A percentile compares a stretch with the other conserved stretches of the same genome.
Evolutionary conservation across 1,140 invertebrate species (phyloP).

Genomic region (Drosophila pseudoobscura): DNA sequence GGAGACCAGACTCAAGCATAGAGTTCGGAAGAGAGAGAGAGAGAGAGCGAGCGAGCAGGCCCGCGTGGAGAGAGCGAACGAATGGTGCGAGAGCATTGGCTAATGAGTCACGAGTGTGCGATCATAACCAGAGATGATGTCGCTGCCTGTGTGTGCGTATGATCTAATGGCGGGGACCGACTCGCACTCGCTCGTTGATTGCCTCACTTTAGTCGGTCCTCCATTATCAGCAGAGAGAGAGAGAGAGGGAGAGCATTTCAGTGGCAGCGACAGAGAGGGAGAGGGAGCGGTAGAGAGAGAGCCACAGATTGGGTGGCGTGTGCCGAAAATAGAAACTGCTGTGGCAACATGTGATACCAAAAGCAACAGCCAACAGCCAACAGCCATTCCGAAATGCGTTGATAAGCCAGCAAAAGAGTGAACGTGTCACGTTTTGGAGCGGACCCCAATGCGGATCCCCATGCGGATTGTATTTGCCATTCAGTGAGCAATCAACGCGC

Average conservation of each 20-base stretch:
- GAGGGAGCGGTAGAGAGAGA: not conserved
- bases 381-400: slow-evolving; percentile 22
- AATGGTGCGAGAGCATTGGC: slow-evolving; percentile 17
- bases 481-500: slow-evolving; percentile 17
- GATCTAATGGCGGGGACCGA: slow-evolving; percentile 57
- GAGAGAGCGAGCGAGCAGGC: not conserved
- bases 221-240: slow-evolving; percentile 53
- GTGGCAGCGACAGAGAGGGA: no score
- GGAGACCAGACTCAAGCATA: slow-evolving; percentile 54
- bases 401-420: slow-evolving; percentile 46
- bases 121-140: slow-evolving; percentile 45
- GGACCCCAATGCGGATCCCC: not conserved
- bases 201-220: slow-evolving; percentile 55
- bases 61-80: slow-evolving; percentile 2
- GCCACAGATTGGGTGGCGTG: slow-evolving; percentile 20
- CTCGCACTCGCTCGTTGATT: slow-evolving; percentile 48
- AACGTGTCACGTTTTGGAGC: slow-evolving; percentile 63
- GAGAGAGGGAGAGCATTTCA: slow-evolving; percentile 6
- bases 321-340: slow-evolving; percentile 61
- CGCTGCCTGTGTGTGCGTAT: slow-evolving; percentile 47
- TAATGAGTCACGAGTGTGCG: slow-evolving; percentile 60
- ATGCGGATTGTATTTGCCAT: slow-evolving; percentile 8
- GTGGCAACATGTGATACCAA: slow-evolving; percentile 57
- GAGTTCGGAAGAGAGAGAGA: slow-evolving; percentile 35
- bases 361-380: not conserved